Conservation (phyloP, 1,140 invertebrate genomes). For the Cryptotermes secundus region DNA sequence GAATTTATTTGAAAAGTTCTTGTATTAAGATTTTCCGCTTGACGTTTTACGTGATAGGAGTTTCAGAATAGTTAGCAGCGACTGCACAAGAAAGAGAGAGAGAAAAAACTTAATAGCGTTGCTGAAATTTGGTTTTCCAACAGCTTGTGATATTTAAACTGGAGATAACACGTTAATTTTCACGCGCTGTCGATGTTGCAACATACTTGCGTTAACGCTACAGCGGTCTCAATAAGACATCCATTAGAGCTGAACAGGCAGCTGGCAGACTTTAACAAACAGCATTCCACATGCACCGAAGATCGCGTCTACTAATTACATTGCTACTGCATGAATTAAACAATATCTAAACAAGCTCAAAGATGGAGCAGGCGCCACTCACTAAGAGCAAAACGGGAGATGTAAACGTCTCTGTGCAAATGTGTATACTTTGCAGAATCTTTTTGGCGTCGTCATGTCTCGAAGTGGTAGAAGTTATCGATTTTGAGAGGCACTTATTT, state of each 20-base stretch:
- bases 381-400: no score
- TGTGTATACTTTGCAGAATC: no score
- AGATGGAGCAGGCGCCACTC: background rate
- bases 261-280: background rate
- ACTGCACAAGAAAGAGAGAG: background rate
- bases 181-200: background rate
- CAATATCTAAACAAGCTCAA: background rate
- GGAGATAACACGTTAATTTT: background rate
- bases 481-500: no score
- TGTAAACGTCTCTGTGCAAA: no score
- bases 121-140: background rate
- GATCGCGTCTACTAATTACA: background rate
- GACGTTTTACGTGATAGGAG: background rate
- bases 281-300: background rate
- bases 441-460: no score
- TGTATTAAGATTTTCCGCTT: background rate
- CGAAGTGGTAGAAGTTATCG: no score
- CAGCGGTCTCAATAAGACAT: background rate
- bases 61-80: background rate
- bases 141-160: background rate
- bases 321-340: slow-evolving; percentile 1
- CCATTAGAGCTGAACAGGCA: background rate
- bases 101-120: no score
- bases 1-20: background rate
- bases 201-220: background rate